These are phyloP conservation scores for Pachyramphus minor DNA, from an alignment of 2,113 vertebrate species.

Conservation along the genomic window DNA sequence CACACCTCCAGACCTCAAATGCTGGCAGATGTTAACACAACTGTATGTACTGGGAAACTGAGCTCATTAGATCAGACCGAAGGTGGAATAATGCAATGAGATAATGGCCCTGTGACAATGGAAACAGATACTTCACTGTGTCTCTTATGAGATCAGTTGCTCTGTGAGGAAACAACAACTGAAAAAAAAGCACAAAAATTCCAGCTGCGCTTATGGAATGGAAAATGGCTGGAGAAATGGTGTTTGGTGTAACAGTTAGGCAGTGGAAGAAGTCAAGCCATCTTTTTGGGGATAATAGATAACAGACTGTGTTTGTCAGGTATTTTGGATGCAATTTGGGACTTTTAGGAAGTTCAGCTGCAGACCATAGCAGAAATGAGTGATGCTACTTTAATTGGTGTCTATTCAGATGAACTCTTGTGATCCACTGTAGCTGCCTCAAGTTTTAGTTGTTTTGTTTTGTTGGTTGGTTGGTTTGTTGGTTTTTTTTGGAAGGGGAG, in stretches of 20 bases:
- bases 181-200: background rate
- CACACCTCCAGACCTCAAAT: background rate
- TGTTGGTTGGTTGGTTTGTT: too few relatives aligned
- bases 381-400: background rate
- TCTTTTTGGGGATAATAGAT: background rate
- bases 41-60: background rate
- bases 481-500: background rate
- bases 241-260: background rate
- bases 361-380: background rate
- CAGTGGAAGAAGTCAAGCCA: background rate
- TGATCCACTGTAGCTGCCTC: background rate
- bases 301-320: background rate
- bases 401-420: background rate
- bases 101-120: background rate
- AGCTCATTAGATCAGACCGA: background rate
- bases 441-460: background rate
- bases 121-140: background rate
- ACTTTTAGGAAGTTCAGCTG: background rate
- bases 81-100: slow-evolving; percentile 8
- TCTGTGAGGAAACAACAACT: background rate
- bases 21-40: background rate
- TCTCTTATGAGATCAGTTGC: background rate
- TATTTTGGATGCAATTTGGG: background rate
- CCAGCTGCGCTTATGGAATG: background rate
- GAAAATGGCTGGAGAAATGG: background rate